Conservation (phyloP, 2,888 invertebrate genomes). For the Conistra vaccinii region DNA sequence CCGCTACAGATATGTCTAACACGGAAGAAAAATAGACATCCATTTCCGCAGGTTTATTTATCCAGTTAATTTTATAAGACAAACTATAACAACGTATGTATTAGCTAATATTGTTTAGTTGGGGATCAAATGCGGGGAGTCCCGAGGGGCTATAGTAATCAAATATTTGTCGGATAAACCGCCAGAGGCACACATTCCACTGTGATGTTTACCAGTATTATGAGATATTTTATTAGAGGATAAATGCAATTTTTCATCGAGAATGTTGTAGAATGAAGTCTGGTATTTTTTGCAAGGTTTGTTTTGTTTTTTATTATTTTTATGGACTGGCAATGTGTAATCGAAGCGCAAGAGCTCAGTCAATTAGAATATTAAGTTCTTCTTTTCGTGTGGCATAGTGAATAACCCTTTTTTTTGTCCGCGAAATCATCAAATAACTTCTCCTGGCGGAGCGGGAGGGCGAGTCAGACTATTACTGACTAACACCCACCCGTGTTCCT, state of each 20-base stretch:
- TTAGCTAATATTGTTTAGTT: slow-evolving; percentile 69
- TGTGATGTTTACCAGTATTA: slow-evolving; percentile 53
- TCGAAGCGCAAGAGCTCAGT: too few relatives aligned
- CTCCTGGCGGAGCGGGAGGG: too few relatives aligned
- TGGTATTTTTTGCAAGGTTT: slow-evolving; percentile 1
- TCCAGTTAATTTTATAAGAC: slow-evolving; percentile 51
- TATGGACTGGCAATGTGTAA: not conserved
- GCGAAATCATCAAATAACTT: too few relatives aligned
- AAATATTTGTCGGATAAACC: slow-evolving; percentile 71
- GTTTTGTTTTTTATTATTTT: not conserved
- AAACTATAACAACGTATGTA: slow-evolving; percentile 59
- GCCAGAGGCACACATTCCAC: slow-evolving; percentile 64
- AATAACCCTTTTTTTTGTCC: too few relatives aligned
- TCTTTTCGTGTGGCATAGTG: too few relatives aligned
- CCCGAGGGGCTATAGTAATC: slow-evolving; percentile 66
- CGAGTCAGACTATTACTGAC: too few relatives aligned
- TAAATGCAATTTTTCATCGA: slow-evolving; percentile 64
- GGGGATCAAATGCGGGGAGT: slow-evolving; percentile 61
- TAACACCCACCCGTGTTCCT: too few relatives aligned
- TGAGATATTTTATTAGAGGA: slow-evolving; percentile 63
- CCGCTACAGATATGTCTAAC: too few relatives aligned
- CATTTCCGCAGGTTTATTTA: slow-evolving; percentile 20
- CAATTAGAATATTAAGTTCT: too few relatives aligned
- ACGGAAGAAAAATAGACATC: not conserved
- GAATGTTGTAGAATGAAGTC: slow-evolving; percentile 37